Evolutionary conservation across 1,140 invertebrate species (phyloP).

Genomic region (Caerostris darwini): DNA sequence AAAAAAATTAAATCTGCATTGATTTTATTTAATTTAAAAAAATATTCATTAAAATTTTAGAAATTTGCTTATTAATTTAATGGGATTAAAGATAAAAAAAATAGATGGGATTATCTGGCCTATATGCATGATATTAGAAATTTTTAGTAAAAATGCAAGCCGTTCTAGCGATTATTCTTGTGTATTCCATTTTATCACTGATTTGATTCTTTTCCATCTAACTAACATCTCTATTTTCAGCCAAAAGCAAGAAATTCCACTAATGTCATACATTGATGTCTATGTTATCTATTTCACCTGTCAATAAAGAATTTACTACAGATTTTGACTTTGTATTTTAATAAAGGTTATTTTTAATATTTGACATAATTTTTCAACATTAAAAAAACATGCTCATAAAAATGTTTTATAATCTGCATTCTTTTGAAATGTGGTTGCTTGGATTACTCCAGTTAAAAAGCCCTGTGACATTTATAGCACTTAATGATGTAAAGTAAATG

Average conservation of each 20-base stretch:
- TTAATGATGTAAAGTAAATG: too few species aligned
- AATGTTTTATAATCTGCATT: too few species aligned
- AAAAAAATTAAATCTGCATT: not conserved
- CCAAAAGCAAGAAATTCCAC: not conserved
- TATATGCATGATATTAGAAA: not conserved
- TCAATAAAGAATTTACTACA: too few species aligned
- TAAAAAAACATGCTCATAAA: too few species aligned
- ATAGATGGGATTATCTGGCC: not conserved
- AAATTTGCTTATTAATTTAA: not conserved
- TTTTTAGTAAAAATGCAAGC: not conserved
- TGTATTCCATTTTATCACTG: not conserved
- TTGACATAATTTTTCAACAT: too few species aligned
- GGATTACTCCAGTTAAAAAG: too few species aligned
- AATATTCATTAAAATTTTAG: not conserved
- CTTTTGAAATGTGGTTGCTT: too few species aligned
- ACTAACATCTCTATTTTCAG: constrained; percentile 15
- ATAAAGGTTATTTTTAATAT: too few species aligned
- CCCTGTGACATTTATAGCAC: too few species aligned
- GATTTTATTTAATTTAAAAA: not conserved
- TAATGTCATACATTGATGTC: not conserved
- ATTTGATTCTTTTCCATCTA: not conserved
- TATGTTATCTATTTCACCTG: too few species aligned
- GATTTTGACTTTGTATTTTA: too few species aligned
- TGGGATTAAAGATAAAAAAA: not conserved
- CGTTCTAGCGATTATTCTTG: not conserved